Base-by-base conservation (phyloP, 2,888 invertebrate species). In the Nysson spinosus region DNA sequence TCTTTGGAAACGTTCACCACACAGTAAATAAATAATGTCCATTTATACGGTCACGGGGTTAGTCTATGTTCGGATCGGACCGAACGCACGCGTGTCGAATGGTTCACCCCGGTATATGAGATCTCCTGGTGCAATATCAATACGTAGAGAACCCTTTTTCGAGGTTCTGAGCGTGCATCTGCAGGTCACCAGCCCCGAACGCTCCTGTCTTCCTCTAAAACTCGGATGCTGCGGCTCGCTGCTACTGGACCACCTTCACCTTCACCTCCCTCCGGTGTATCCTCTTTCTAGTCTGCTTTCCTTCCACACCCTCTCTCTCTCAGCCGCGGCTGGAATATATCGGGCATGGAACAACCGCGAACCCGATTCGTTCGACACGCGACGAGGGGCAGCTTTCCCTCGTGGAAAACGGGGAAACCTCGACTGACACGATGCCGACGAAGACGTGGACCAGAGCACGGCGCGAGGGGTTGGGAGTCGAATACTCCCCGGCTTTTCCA, bases 171-270 rank as follows among this genome's bases (percentile, higher is more conserved):
- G 7, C 65, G 55, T 60, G 63, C 61, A 66, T 28, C 63, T 70
- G 69, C 75, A 69, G 79, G 75, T 75, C 76, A 77, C 72, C 75
- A 78, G 70, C 77, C 78, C 72, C 78, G 75, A 52, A 57, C 51
- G 51, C 39, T 52, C 35, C n/a, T n/a, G 64, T 43, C 56, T 56
- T 63, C 47, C 56, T 51, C 51, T n/a, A 56, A 56, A 50, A 54
- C 61, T 62, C 66, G 60, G 67, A 67, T 65, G 65, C 67, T 65
- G 67, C 58, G 67, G 67, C 57, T 50, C 16, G 55, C 51, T n/a
- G n/a, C n/a, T n/a, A n/a, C n/a, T 52, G 52, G 57, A 65, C 19
- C 49, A 63, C 61, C 68, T 54, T 55, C 39, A 39, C 63, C 69
- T 42, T 12, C 3, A n/a, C 12, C 37, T 26, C 54, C 35, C 43